Conservation (phyloP, 1,140 invertebrate species). For the Marisa cornuarietis region DNA sequence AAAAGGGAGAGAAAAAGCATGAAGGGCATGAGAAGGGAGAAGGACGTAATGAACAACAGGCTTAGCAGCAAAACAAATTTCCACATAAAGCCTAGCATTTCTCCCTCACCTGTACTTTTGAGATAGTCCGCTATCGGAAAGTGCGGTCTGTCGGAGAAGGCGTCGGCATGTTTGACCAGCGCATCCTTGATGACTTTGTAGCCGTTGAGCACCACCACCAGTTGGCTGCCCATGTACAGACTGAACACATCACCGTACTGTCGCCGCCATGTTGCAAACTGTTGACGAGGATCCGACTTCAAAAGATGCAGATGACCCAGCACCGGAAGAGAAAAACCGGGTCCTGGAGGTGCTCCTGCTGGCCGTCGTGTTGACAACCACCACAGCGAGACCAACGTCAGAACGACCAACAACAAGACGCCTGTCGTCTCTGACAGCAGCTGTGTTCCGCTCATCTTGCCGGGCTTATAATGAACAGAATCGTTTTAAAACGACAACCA, state of each 20-base stretch:
- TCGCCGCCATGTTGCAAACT: slow-evolving; percentile 19
- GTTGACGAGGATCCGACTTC: slow-evolving; percentile 14
- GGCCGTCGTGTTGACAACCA: slow-evolving; percentile 3
- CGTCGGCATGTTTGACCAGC: slow-evolving; percentile 36
- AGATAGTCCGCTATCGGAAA: neutral
- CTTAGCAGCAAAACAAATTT: no score
- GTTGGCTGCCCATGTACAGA: slow-evolving; percentile 31
- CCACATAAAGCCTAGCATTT: no score
- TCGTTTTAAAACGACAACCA: no score
- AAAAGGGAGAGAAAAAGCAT: no score
- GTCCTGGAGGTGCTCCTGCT: slow-evolving; percentile 11
- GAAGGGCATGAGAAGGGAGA: no score
- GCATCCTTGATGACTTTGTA: slow-evolving; percentile 39
- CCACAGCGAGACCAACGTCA: neutral
- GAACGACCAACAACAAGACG: slow-evolving; percentile 1
- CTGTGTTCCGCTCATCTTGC: no score
- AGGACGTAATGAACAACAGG: no score
- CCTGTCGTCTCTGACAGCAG: no score
- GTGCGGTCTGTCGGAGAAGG: slow-evolving; percentile 35
- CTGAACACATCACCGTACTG: slow-evolving; percentile 43
- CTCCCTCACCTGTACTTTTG: no score
- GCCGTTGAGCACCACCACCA: slow-evolving; percentile 39
- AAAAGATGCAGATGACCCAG: slow-evolving; percentile 34
- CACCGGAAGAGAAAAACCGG: slow-evolving; percentile 20
- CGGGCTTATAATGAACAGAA: no score